Evolutionary conservation across 2,797 vertebrate species (phyloP), one percentile per base, ranked within the genome.

Genomic region (Aeoliscus strigatus): DNA sequence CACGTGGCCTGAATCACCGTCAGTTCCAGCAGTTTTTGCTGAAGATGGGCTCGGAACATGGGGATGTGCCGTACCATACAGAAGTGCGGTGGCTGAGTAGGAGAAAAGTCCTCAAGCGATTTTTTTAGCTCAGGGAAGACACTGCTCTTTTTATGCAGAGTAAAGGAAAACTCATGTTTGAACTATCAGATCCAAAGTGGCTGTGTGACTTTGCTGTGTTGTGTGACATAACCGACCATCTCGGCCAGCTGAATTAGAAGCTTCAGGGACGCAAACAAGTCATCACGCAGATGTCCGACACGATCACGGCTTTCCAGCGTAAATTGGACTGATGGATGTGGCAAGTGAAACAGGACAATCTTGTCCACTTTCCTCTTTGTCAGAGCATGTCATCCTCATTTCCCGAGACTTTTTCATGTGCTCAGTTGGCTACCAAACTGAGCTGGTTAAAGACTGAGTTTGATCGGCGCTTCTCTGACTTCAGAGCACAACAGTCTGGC

Each of bases 321-420:
- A 65, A 70, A 70, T 14, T 39, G 0, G 6, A 48, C 15, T 8
- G 51, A n/a, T 60, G 48, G 54, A 51, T 2, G 46, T 60, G 0
- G 3, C 47, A 58, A 23, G n/a, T 61, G 21, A 1, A 55, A 59
- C 43, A 51, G 33, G 33, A 54, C 9, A 46, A 35, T 39, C 48
- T 61, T 33, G 33, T 5, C 28, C 39, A 58, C 40, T 58, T 65
- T 58, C 12, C 53, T 62, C 49, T 55, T 18, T 61, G 53, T 58
- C 53, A 62, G 17, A 66, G 31, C 24, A 50, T 57, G 2, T 57
- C 43, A 6, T 27, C 39, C 30, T 50, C 49, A 41, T 4, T 51
- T 39, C 45, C 50, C 1, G 1, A 10, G 2, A 2, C n/a, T 38
- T 70, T 65, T 51, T 37, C 38, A 51, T 55, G 41, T 13, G 17